Percentiles rank a stretch among this genome's conserved stretches.
Conservation (phyloP, 2,797 vertebrate species). For the Etheostoma nigrum region DNA sequence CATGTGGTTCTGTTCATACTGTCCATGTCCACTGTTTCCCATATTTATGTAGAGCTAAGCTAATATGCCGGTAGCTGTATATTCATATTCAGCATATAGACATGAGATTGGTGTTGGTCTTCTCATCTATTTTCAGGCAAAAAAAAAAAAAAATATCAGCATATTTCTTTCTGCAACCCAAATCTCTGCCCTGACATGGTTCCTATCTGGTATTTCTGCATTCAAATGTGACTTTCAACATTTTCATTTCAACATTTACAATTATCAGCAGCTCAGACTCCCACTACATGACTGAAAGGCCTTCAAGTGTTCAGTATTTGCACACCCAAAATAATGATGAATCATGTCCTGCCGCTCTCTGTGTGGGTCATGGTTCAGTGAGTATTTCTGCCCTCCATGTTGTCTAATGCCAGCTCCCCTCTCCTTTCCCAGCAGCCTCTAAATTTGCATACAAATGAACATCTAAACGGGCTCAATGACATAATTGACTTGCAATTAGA, state of each 20-base stretch:
- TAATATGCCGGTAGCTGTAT: too few relatives aligned
- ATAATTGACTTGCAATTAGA: constrained; percentile 92
- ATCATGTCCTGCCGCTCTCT: constrained; percentile 31
- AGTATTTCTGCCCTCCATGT: constrained; percentile 80
- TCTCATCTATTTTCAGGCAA: too few relatives aligned
- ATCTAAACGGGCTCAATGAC: constrained; percentile 90
- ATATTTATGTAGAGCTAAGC: too few relatives aligned
- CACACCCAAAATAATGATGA: constrained; percentile 41
- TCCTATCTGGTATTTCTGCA: too few relatives aligned
- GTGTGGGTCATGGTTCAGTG: constrained; percentile 50
- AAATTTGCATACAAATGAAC: constrained; percentile 92
- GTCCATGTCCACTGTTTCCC: too few relatives aligned
- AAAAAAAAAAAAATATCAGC: not conserved
- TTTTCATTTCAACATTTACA: not conserved
- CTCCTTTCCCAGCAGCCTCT: constrained; percentile 66
- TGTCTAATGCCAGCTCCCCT: constrained; percentile 74
- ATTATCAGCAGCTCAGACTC: not conserved
- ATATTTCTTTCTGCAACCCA: not conserved
- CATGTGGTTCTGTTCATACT: too few relatives aligned
- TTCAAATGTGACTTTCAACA: too few relatives aligned
- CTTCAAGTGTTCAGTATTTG: not conserved
- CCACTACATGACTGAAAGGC: not conserved
- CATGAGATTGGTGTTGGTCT: too few relatives aligned
- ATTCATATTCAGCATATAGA: too few relatives aligned
- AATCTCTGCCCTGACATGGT: too few relatives aligned